Base-by-base conservation (phyloP, 1,140 invertebrate genomes). In the Bombus fervidus region DNA sequence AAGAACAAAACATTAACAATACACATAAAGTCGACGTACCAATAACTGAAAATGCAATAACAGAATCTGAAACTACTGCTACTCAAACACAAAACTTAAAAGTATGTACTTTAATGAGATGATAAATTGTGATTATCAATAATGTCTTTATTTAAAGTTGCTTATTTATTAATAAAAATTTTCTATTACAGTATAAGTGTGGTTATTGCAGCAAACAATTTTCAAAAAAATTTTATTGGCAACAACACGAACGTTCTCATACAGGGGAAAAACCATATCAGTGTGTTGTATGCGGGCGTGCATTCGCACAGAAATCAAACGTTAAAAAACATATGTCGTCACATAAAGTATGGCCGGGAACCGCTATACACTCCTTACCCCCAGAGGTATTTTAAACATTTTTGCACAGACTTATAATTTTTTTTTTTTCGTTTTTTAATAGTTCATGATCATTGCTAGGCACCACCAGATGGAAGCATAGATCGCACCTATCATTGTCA, bases 301-400 rank as follows among this genome's bases (percentile, higher is more conserved):
- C 95, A 47, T 96, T 95, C 86, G 94, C 95, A 78, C 95, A 97
- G 91, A 97, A 97, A 88, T 97, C 97, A 88, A 97, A 97, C 91
- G 95, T 97, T 8, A 96, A 96, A 87, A 97, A 97, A 92, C 97
- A 97, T 87, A 96, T 97, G 92, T 95, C 96, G 25, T 96, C 96
- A 73, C 97, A 97, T 91, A 97, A 97, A 91, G 97, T 96, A 43
- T 94, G 94, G 94, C 94, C 94, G 31, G 94, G 94, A 80, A 94
- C 94, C 59, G 93, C 94, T 1, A 95, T 95, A 89, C 94, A 95
- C 88, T 95, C 94, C 18, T 79, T 95, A 81, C 94, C 94, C 34
- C 94, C 94, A 22, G 94, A 95, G 83, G 94, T 94, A 92, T 71
- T 80, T 78, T 72, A 75, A 78, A 75, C 74, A 69, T 77, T 57